Evolutionary conservation across 2,888 invertebrate species (phyloP).

Genomic region (Melanargia galathea): DNA sequence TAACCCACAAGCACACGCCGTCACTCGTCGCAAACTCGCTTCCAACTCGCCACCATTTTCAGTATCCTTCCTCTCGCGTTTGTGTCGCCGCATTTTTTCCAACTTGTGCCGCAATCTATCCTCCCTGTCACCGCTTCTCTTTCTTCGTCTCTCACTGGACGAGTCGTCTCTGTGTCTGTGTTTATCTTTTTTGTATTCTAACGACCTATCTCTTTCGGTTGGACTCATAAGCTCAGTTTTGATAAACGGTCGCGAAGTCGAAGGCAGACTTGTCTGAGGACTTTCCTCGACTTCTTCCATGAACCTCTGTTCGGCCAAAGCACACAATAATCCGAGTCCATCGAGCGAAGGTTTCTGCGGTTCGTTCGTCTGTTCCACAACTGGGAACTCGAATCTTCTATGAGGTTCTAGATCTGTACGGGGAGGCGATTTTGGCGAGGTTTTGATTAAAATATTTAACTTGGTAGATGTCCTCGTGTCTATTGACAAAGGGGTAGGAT

Average conservation of each 20-base stretch:
- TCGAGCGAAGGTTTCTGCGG: slow-evolving; percentile 78
- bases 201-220: slow-evolving; percentile 52
- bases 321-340: slow-evolving; percentile 89
- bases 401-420: slow-evolving; percentile 65
- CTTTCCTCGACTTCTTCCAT: slow-evolving; percentile 86
- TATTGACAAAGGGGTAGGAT: slow-evolving; percentile 61
- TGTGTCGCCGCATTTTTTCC: slow-evolving; percentile 74
- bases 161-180: slow-evolving; percentile 71
- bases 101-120: slow-evolving; percentile 70
- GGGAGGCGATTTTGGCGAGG: slow-evolving; percentile 71
- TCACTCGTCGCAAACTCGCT: slow-evolving; percentile 68
- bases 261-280: slow-evolving; percentile 50
- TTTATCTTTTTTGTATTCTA: slow-evolving; percentile 64
- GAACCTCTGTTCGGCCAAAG: slow-evolving; percentile 91
- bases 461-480: slow-evolving; percentile 71
- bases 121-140: slow-evolving; percentile 68
- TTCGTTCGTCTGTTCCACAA: slow-evolving; percentile 55
- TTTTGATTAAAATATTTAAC: slow-evolving; percentile 71
- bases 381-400: slow-evolving; percentile 68
- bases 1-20: slow-evolving; percentile 65
- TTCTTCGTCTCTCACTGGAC: slow-evolving; percentile 66
- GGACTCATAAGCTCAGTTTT: slow-evolving; percentile 71
- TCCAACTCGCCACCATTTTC: slow-evolving; percentile 68
- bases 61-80: slow-evolving; percentile 62
- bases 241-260: slow-evolving; percentile 63